Percentiles rank a stretch among this genome's conserved stretches.
Evolutionary conservation across 1,140 invertebrate species (phyloP).

Genomic region (Venturia canescens): DNA sequence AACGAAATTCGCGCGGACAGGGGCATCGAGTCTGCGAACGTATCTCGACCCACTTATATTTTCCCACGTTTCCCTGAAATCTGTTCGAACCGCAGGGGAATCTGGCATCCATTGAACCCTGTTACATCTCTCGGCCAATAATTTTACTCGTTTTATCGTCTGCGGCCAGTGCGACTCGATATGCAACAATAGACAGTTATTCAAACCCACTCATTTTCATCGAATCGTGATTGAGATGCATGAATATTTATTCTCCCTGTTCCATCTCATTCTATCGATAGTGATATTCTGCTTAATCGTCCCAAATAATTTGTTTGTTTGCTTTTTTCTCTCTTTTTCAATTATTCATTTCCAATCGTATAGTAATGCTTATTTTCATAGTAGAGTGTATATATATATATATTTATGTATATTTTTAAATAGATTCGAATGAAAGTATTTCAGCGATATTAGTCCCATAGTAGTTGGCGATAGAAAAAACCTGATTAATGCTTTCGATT

Average conservation of each 20-base stretch:
- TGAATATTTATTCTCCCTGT: constrained; percentile 13
- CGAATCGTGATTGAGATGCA: not conserved
- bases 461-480: constrained; percentile 64
- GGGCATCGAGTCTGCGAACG: no score
- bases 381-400: not conserved
- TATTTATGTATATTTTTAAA: not conserved
- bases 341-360: not conserved
- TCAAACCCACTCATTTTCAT: not conserved
- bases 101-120: not conserved
- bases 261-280: not conserved
- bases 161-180: not conserved
- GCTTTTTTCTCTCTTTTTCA: not conserved
- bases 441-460: constrained; percentile 66
- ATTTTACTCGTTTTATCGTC: not conserved
- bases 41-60: no score
- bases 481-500: constrained; percentile 54
- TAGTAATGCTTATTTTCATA: not conserved
- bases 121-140: not conserved
- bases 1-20: no score
- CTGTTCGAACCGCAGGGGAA: not conserved
- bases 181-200: not conserved
- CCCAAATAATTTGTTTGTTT: no score
- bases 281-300: constrained; percentile 14
- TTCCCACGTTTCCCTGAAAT: no score
- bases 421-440: constrained; percentile 12